Evolutionary conservation across 2,888 invertebrate genomes (phyloP).

Genomic region (Linyphia triangularis): DNA sequence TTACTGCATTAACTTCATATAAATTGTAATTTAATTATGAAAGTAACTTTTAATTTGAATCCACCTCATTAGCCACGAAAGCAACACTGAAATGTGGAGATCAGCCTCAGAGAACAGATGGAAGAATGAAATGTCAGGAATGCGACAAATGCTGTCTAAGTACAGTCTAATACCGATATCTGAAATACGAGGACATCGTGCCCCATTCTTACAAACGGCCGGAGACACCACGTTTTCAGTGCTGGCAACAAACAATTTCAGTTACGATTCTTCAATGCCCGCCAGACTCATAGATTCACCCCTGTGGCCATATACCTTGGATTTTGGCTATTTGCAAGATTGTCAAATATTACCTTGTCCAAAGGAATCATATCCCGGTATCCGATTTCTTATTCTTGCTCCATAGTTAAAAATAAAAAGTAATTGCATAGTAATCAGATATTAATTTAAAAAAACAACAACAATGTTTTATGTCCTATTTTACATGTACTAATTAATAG

Average conservation of each 20-base stretch:
- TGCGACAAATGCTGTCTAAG: slow-evolving; percentile 77
- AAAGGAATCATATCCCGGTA: slow-evolving; percentile 79
- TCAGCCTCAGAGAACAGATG: slow-evolving; percentile 73
- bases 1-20: not conserved
- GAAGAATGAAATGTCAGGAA: slow-evolving; percentile 78
- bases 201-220: slow-evolving; percentile 83
- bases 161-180: slow-evolving; percentile 77
- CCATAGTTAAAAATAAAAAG: no score
- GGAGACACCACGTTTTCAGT: slow-evolving; percentile 84
- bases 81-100: slow-evolving; percentile 77
- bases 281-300: slow-evolving; percentile 81
- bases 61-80: slow-evolving; percentile 39
- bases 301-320: slow-evolving; percentile 86
- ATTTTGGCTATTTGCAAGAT: slow-evolving; percentile 81
- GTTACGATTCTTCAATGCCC: slow-evolving; percentile 85
- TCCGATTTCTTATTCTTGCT: no score
- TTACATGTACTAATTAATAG: no score
- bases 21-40: not conserved
- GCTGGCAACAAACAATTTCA: slow-evolving; percentile 81
- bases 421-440: no score
- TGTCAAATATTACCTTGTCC: slow-evolving; percentile 84
- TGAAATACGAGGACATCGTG: slow-evolving; percentile 81
- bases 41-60: not conserved
- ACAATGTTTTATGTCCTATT: no score
- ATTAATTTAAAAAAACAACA: no score